Base-by-base conservation (phyloP, 2,888 invertebrate genomes). In the Galerucella calmariensis region DNA sequence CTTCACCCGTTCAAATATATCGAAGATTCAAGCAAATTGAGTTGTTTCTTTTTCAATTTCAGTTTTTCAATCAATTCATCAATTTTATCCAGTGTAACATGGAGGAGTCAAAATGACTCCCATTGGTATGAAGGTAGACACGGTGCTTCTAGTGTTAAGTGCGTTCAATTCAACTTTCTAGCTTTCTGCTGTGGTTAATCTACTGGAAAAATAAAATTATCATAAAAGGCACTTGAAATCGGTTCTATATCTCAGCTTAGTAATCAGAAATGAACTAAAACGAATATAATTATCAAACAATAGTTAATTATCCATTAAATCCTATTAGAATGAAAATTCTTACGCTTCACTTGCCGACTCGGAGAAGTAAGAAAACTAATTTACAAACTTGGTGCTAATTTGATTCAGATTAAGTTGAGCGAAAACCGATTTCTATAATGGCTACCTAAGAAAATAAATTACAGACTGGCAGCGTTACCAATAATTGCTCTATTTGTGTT, bases 261-360 rank as follows among this genome's bases (percentile, higher is more conserved):
- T 73, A 67, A 73, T 73, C 76, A 73, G 73, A 73, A 75, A 76
- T 75, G 75, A 76, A 68, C 65, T 72, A 78, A 41, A 80, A 79
- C 75, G 76, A 79, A 77, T 73, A 76, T 74, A 76, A 79, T 82
- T 81, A 81, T 76, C 83, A 84, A 83, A 86, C 85, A 85, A 85
- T 85, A 85, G 84, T 86, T 85, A 86, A 86, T 86, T 86, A 84
- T 83, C 84, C 84, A 83, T 84, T 82, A 84, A 86, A 86, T 85
- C 84, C 81, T 83, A 85, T 85, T 85, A 84, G 82, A 79, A 84
- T 81, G 82, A 79, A 84, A 85, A 85, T 85, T 84, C 85, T 86
- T 84, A 83, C 85, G 85, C 83, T 82, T 82, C 80, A 82, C 82
- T 83, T 81, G 80, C 81, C 72, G 77, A 78, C 78, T 80, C 75